Evolutionary conservation across 2,797 vertebrate species (phyloP), one percentile per base, ranked within the genome.

Genomic region (Odontamblyopus lacepedii): DNA sequence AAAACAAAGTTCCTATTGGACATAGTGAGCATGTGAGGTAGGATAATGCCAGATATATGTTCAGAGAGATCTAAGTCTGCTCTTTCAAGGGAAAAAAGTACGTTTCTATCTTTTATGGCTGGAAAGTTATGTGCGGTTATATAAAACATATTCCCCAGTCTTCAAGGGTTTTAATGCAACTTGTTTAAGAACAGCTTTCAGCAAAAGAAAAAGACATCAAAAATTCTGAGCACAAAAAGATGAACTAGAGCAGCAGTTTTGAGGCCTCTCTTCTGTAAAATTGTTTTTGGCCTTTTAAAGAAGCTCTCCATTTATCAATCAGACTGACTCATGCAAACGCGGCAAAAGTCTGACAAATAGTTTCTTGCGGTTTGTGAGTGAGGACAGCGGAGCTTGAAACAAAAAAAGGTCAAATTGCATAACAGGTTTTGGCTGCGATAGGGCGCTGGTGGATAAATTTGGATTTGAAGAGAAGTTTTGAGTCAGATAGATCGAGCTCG

Each of bases 331-430:
- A 63, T 13, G 62, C 35, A 44, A 41, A 63, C 62, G 15, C 62
- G 13, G 62, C 35, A 41, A 63, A 41, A 63, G 18, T 38, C 19
- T 63, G 62, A 41, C 62, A 63, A 63, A 63, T 23, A 5, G 62
- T 41, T 63, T n/a, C 35, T 23, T 4, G 19, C n/a, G 62, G n/a
- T 23, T 44, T 63, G 32, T 26, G 32, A 41, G 8, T 12, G 62
- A 63, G 35, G 35, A 38, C 62, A 15, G 3, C 15, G 62, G 26
- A 63, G 62, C 62, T 12, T 41, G 35, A 63, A 41, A 38, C 4
- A 23, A 35, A 41, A 63, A 19, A 63, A 41, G 62, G 62, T 73
- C 71, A 19, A 30, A 13, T 4, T 29, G 26, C 23, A 29, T 27
- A 59, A 59, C 9, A 15, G 56, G 26, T 59, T 59, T 59, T 59